Evolutionary conservation across 2,113 vertebrate species (phyloP), one percentile per base, ranked within the genome.

Genomic region (Lates calcarifer): DNA sequence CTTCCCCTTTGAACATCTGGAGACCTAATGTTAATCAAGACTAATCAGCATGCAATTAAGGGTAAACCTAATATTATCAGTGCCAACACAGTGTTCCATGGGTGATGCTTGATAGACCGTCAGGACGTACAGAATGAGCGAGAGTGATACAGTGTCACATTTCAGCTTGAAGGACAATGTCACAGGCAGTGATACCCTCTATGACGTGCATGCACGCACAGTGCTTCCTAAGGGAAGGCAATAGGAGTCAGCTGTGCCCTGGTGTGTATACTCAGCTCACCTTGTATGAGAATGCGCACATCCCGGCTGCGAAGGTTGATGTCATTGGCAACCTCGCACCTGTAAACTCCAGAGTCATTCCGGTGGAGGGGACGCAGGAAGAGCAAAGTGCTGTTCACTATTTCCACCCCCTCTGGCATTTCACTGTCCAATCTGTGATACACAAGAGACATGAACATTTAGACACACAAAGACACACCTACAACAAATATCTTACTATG

Each of bases 301-400:
- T 98, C 97, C 87, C 97, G 96, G 91, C 96, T 98, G 91, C 95
- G 96, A 89, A 96, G 95, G 90, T 96, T 97, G 89, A 99, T 96
- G 65, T 96, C 94, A 90, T 99, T 99, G 71, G 96, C 96, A 87
- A 97, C 98, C 91, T 96, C 97, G 88, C 98, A 99, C 89, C 97
- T 85, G 0, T 99, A 99, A 90, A 97, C 96, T 29, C 98, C 98
- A 55, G 96, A 97, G 92, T 98, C 97, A 87, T 98, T 99, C 66
- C 96, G 95, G 79, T 96, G 96, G 91, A 99, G 90, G 5, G 98
- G 96, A 68, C 94, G 94, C 81, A 93, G 96, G 94, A 99, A 99
- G 86, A 96, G 95, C 92, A 99, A 93, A 68, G 97, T 97, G 92
- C 95, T 96, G 91, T 99, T 98, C 77, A 96, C 90, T 88, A 96